Base-by-base conservation (phyloP, 2,797 vertebrate species). In the Tokudaia tokunoshimensis region DNA sequence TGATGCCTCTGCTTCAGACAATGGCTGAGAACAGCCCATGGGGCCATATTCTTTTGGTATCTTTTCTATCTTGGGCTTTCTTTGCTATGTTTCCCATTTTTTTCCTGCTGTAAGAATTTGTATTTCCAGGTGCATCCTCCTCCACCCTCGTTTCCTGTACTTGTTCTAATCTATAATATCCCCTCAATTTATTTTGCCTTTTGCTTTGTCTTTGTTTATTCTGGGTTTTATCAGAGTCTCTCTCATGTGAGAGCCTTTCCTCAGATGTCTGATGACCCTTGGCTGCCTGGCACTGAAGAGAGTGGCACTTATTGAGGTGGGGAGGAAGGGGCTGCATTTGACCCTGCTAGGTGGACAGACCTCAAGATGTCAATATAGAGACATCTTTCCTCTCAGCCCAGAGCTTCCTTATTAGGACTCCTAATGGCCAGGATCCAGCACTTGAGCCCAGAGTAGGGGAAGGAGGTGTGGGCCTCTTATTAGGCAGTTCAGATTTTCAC, bases 41-140 rank as follows among this genome's bases (percentile, higher is more conserved):
- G 55, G 65, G 14, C 3, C 22, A 14, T 34, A 11, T 70, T 14
- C 74, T 80, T 94, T 41, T 3, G 31, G 86, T 52, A n/a, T 57
- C n/a, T 19, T 29, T 72, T 34, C 87, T 59, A 22, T 89, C 87
- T 24, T 17, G 41, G 76, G 19, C 31, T 88, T 70, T 75, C 47
- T 91, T 37, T 61, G 22, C 34, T 41, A 84, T 74, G 26, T 88
- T 89, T 95, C 74, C 59, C 19, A 89, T 55, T 50, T 87, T 61
- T 85, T 93, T 88, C 50, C 14, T 41, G 2, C 15, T 87, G 3
- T 74, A 50, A 52, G 61, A 87, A 57, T 82, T 90, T 82, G 31
- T 59, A 70, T 41, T 94, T 65, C 44, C 19, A 94, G 59, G 50
- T 82, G n/a, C 50, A 72, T 75, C 52, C 2, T 86, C 63, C 85